phyloP scores from a whole-genome alignment of 92 coral and sea anemone species.

The Actinostola sp. region DNA sequence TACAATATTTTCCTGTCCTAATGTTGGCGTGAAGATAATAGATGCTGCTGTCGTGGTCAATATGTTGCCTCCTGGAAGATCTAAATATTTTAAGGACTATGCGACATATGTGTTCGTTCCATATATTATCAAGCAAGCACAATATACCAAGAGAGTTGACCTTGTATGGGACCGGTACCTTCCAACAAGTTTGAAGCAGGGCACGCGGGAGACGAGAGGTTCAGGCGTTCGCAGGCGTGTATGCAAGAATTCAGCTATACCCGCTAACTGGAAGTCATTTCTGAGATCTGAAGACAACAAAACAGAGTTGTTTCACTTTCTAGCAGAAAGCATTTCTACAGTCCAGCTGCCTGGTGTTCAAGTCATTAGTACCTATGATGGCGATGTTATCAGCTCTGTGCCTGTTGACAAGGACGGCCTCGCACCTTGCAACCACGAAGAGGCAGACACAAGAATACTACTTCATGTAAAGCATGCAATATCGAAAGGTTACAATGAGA shows the following conservation, averaged over 20 bases:
- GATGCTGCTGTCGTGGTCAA: constrained; percentile 58
- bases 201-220: constrained; percentile 55
- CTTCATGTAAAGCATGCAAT: constrained; percentile 60
- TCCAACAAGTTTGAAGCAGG: constrained; percentile 21
- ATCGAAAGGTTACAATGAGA: constrained; percentile 13
- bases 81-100: constrained; percentile 40
- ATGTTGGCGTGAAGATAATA: constrained; percentile 39
- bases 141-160: constrained; percentile 30
- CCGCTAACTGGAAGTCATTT: constrained; percentile 39
- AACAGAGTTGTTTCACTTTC: constrained; percentile 45
- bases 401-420: constrained; percentile 30
- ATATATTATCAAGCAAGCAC: constrained; percentile 25
- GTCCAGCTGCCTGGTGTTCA: constrained; percentile 25
- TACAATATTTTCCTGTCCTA: constrained; percentile 17
- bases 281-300: constrained; percentile 56
- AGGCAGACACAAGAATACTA: constrained; percentile 46
- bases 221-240: constrained; percentile 41
- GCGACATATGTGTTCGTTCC: constrained; percentile 33
- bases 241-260: constrained; percentile 30
- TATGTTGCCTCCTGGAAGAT: constrained; percentile 48
- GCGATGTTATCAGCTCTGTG: constrained; percentile 30
- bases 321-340: constrained; percentile 17
- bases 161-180: constrained; percentile 39
- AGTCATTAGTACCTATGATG: constrained; percentile 33
- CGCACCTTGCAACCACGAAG: constrained; percentile 42